These are phyloP conservation scores for Osmerus eperlanus DNA, from an alignment of 2,113 vertebrate species.

Conservation along the genomic window DNA sequence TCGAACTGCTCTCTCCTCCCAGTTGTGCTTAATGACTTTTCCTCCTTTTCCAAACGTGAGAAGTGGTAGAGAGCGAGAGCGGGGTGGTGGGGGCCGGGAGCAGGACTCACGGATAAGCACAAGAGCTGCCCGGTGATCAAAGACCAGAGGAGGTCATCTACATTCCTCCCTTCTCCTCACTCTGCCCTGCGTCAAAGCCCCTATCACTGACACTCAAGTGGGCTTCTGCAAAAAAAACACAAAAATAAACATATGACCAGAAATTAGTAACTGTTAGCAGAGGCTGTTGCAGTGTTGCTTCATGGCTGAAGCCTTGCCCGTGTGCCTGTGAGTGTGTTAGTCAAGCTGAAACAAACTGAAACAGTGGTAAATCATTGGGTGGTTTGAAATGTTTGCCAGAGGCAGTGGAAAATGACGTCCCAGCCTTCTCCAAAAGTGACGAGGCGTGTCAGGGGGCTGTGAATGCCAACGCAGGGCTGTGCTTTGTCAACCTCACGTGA, in stretches of 20 bases:
- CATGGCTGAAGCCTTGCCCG: neutral
- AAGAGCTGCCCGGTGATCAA: conserved; percentile 51
- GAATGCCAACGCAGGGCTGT: conserved; percentile 26
- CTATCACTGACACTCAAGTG: conserved; percentile 38
- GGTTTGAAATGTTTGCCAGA: conserved; percentile 19
- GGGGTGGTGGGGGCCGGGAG: conserved; percentile 31
- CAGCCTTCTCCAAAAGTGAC: conserved; percentile 13
- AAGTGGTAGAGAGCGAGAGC: conserved; percentile 30
- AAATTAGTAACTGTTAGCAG: conserved; percentile 17
- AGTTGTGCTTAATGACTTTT: conserved; percentile 64
- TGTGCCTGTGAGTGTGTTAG: conserved; percentile 6
- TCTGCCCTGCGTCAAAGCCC: conserved; percentile 11
- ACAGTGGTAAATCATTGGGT: conserved; percentile 8
- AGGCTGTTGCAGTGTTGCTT: neutral
- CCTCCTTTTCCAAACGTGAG: conserved; percentile 49
- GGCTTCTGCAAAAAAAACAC: neutral
- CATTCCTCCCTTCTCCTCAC: conserved; percentile 29
- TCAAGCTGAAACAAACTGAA: neutral
- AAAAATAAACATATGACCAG: conserved; percentile 15
- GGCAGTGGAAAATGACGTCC: conserved; percentile 6
- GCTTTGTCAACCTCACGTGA: conserved; percentile 21
- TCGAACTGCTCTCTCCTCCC: conserved; percentile 66
- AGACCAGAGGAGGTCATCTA: conserved; percentile 46
- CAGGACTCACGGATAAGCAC: conserved; percentile 48
- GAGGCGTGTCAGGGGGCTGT: neutral